Conservation (phyloP, 2,888 invertebrate species). For the Apodemia mormo region DNA sequence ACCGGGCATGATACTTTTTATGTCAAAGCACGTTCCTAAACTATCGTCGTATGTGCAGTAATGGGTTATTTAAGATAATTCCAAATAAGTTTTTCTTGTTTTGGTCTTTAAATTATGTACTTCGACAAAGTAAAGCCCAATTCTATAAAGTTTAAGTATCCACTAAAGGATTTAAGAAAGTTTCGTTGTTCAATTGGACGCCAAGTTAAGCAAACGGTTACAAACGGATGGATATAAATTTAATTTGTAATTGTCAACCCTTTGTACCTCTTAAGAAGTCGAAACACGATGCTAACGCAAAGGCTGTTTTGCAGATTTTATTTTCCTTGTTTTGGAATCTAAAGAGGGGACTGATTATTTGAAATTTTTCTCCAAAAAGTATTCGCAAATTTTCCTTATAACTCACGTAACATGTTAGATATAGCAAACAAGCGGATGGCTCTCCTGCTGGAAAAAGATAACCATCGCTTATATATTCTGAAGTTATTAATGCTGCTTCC, state of each 20-base stretch:
- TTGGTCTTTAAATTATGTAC: no score
- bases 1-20: no score
- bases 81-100: no score
- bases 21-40: no score
- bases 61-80: no score
- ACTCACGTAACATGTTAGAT: no score
- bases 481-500: no score
- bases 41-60: no score
- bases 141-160: neutral
- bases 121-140: neutral
- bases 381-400: no score
- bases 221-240: slow-evolving; percentile 3
- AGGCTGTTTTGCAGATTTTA: neutral
- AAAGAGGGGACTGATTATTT: neutral
- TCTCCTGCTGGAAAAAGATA: no score
- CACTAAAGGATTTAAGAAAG: slow-evolving; percentile 2
- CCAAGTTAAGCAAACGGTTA: slow-evolving; percentile 8
- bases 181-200: slow-evolving; percentile 5
- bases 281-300: slow-evolving; percentile 5
- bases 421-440: no score
- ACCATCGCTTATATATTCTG: no score
- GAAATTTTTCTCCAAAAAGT: neutral
- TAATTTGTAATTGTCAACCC: slow-evolving; percentile 13
- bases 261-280: neutral
- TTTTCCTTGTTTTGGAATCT: neutral